Percentiles rank a stretch among this genome's conserved stretches.
Evolutionary conservation across 2,797 vertebrate species (phyloP).

Genomic region (Cyprinella venusta): DNA sequence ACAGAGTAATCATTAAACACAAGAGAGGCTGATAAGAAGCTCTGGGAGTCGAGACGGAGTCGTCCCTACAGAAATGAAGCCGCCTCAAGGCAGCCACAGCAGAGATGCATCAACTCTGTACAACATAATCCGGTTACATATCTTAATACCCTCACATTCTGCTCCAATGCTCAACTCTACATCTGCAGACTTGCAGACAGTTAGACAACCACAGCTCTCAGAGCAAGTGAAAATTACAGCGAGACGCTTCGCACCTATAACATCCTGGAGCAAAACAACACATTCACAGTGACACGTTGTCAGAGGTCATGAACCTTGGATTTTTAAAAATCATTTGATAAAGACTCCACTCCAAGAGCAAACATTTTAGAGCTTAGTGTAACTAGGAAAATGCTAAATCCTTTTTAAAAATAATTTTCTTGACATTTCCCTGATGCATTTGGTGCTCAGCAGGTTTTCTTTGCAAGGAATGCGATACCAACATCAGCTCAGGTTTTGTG

Average conservation of each 20-base stretch:
- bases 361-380: background rate
- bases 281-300: background rate
- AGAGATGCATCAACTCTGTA: conserved; percentile 8
- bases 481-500: conserved; percentile 19
- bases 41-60: background rate
- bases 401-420: background rate
- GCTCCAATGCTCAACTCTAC: conserved; percentile 21
- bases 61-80: conserved; percentile 1
- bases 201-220: background rate
- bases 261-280: background rate
- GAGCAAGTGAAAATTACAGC: background rate
- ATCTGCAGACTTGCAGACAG: background rate
- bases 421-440: background rate
- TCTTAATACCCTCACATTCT: conserved; percentile 28
- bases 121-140: conserved; percentile 19
- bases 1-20: conserved; percentile 23
- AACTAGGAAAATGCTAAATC: background rate
- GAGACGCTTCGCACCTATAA: background rate
- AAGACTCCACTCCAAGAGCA: background rate
- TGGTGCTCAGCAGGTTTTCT: background rate
- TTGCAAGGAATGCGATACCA: conserved; percentile 20
- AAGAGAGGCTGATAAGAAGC: background rate
- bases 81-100: conserved; percentile 7
- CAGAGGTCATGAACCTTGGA: background rate
- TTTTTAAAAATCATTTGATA: background rate